Conservation (phyloP, 1,140 invertebrate genomes). For the Meloidogyne chitwoodi region DNA sequence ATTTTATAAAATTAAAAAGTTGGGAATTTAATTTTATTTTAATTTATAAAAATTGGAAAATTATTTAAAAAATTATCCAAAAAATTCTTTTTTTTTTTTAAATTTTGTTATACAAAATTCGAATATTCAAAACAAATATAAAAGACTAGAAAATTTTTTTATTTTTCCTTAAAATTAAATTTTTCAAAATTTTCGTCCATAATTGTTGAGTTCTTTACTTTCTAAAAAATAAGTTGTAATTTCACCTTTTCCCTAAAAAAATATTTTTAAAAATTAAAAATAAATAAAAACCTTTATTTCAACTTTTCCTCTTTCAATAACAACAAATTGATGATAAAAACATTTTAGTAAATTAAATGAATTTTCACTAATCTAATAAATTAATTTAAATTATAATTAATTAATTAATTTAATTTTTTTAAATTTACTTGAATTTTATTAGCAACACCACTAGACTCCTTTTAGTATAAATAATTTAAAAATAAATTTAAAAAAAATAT, state of each 20-base stretch:
- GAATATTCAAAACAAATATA: no score
- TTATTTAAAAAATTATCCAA: no score
- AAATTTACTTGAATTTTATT: not conserved
- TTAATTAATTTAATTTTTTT: not conserved
- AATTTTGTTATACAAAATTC: no score
- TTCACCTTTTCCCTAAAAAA: conserved; percentile 52
- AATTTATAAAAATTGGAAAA: no score
- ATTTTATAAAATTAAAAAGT: no score
- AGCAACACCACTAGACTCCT: conserved; percentile 20
- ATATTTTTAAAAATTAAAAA: not conserved
- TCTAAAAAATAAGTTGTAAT: conserved; percentile 53
- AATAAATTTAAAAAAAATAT: not conserved
- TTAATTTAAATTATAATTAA: not conserved
- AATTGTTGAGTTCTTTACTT: conserved; percentile 42
- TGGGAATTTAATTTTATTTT: no score
- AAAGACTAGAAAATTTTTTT: not conserved
- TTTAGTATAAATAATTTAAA: not conserved
- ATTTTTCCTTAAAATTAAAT: not conserved
- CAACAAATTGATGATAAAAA: conserved; percentile 52
- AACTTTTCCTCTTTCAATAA: conserved; percentile 48
- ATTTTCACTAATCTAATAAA: conserved; percentile 48
- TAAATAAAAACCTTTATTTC: conserved; percentile 45
- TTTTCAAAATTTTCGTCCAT: not conserved
- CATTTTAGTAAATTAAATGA: conserved; percentile 50
- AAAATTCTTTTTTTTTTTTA: no score